Evolutionary conservation across 2,888 invertebrate genomes (phyloP), one percentile per base, ranked within the genome.

Genomic region (Melanotus villosus): DNA sequence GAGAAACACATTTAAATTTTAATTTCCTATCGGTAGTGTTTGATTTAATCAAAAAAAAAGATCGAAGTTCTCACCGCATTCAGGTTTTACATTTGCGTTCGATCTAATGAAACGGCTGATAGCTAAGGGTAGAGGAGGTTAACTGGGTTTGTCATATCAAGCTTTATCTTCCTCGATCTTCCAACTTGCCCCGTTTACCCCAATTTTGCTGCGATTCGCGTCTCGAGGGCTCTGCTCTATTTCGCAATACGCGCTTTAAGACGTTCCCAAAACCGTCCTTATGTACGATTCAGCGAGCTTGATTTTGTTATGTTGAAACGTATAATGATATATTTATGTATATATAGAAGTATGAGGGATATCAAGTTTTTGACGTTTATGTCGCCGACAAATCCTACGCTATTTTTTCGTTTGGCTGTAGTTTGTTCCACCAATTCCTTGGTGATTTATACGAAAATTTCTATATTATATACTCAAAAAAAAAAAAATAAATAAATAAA

Each of bases 61-160:
- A 64, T 52, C 19, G 18, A 32, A 36, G 30, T 63, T 56, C 14
- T 21, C 64, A 30, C 54, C 26, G 41, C 41, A 64, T 41, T 18
- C 19, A 41, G 32, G 38, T 45, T 65, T 65, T 57, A 36, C 57
- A 56, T 65, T 65, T 65, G 57, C 65, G 57, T 65, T 65, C 65
- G 65, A 64, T 68, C 41, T 58, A 64, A 68, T 68, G 68, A 68
- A 64, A 64, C 57, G 63, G 60, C 47, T 36, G 65, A 65, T 57
- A 47, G 45, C 34, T 43, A 45, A 56, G 64, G 54, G 64, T 43
- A 32, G 36, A n/a, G 34, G 47, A 58, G 58, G 68, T 68, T 68
- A 68, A 68, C 56, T 64, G 68, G 58, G 68, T 64, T 58, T 68
- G 68, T 68, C 64, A 63, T 64, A 68, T 68, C 63, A 64, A 64